A percentile compares a stretch with the other conserved stretches of the same genome.
Evolutionary conservation across 2,888 invertebrate genomes (phyloP).

Genomic region (Tipula helvola): DNA sequence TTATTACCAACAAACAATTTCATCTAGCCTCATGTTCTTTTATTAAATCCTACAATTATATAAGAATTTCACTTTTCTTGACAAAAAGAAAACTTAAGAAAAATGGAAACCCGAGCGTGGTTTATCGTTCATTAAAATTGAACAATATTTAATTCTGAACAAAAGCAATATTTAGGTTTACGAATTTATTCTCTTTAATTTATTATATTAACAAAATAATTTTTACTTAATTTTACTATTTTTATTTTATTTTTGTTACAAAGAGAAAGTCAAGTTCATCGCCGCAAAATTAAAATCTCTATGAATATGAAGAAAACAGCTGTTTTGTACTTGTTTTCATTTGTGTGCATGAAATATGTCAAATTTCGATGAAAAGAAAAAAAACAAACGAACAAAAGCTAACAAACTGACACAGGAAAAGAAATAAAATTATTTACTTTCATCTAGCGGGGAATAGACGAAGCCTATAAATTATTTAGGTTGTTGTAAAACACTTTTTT

Average conservation of each 20-base stretch:
- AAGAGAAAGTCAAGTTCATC: not conserved
- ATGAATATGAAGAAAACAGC: not conserved
- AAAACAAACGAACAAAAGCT: not conserved
- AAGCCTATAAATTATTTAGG: not conserved
- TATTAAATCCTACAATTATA: not conserved
- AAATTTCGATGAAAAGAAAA: not conserved
- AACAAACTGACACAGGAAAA: not conserved
- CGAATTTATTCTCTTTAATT: not conserved
- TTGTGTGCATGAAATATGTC: not conserved
- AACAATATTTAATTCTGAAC: not conserved
- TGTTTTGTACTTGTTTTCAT: not conserved
- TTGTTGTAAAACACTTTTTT: too few relatives aligned
- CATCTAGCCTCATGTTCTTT: slow-evolving; percentile 35
- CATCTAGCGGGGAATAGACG: not conserved
- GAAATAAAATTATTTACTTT: not conserved
- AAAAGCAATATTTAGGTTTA: not conserved
- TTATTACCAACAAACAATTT: slow-evolving; percentile 34
- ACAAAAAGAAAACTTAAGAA: not conserved
- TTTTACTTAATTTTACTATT: not conserved
- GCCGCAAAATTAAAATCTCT: not conserved
- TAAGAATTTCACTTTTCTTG: not conserved
- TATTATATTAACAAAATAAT: not conserved
- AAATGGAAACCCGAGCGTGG: not conserved
- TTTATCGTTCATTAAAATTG: not conserved
- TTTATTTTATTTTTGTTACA: not conserved